Evolutionary conservation across 2,888 invertebrate species (phyloP), one percentile per base, ranked within the genome.

Genomic region (Clitarchus hookeri): DNA sequence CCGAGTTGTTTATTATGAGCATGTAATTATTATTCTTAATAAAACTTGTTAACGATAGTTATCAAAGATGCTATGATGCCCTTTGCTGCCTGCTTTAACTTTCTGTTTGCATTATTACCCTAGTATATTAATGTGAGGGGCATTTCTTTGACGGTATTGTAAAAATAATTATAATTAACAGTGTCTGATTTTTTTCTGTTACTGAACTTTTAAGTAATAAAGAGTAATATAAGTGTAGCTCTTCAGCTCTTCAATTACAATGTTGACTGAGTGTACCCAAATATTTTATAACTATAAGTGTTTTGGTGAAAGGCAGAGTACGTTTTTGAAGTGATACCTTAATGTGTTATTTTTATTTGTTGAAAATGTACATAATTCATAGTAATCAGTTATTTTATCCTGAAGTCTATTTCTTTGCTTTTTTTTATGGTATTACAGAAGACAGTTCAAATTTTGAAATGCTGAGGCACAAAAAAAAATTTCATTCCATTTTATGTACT

Each of bases 151-250:
- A 65, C 19, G 65, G 65, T 65, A 65, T 65, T 65, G 65, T 65
- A 65, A n/a, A 65, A 65, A 36, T 84, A 84, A 87, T 13, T 82
- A 44, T 16, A 82, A 82, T 82, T 87, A 87, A 87, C 86, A 87
- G 82, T 87, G 85, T 86, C 86, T 82, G 54, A 44, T 78, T 87
- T 87, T 87, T 87, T 65, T 65, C 85, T 87, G 86, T 87, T 86
- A 84, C 85, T 84, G 86, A 84, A 85, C 84, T 85, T 85, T 85
- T 36, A 82, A 82, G 82, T 82, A 84, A 87, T 83, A 87, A 87
- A 86, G 85, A 86, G 87, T 87, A 87, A 87, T 87, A 87, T 87
- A 48, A 86, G 84, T 86, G 86, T 84, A 85, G 84, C 80, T 85
- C 85, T 86, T 86, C 65, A 65, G 19, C 19, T 23, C 19, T 65